Evolutionary conservation across 1,140 invertebrate genomes (phyloP), one percentile per base, ranked within the genome.

Genomic region (Drosophila nigrodunni): DNA sequence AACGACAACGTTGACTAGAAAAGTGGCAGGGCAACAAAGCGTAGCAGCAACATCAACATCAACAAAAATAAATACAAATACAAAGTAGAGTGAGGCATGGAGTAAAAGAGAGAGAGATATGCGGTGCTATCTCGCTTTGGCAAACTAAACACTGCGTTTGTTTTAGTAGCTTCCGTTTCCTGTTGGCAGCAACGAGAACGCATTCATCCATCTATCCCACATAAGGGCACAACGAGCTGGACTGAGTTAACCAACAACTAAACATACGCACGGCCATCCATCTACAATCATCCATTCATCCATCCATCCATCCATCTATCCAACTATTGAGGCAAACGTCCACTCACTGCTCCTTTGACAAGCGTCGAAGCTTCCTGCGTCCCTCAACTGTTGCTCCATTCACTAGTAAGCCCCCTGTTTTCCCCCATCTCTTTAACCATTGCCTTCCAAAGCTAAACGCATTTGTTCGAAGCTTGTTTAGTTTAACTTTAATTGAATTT

Each of bases 401-500:
- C 44, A n/a, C 25, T 11, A 15, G 4, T 10, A 34, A 4, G 2
- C 34, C 2, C n/a, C 8, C 18, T 15, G n/a, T 67, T 46, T 47
- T 55, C 47, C 41, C 50, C 44, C 11, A 1, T 64, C 55, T 64
- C 58, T 64, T 50, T 65, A 7, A 11, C 25, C 15, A 50, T 59
- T 60, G 66, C 47, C 15, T 67, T 52, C 18, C 78, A 82, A 62
- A 79, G 75, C 85, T 89, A 89, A 89, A 89, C 85, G 86, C 85
- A 89, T 89, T 89, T 89, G 85, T 89, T 89, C 85, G 72, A 89
- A 89, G 85, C 85, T 89, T 89, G 85, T 89, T 89, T 89, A 89
- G 85, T 89, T 89, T 89, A 89, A 89, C 85, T 89, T 89, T 89
- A 89, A 89, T 89, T 89, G 85, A 89, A 89, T 89, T 89, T 89